These are phyloP conservation scores for Psophia crepitans DNA, from an alignment of 2,113 vertebrate genomes.

Conservation along the genomic window DNA sequence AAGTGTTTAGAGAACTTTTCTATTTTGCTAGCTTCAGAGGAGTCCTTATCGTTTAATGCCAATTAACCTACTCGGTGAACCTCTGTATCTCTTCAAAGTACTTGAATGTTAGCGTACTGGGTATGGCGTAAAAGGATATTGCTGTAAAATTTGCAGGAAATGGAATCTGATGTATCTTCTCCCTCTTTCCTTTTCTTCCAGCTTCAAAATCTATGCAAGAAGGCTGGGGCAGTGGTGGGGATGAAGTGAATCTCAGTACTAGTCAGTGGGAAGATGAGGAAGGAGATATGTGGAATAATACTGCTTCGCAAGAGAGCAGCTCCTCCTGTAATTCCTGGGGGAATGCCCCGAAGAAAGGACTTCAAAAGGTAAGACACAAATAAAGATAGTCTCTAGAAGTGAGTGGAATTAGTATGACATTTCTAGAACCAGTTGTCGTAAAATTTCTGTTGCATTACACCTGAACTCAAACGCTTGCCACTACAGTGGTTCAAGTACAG, in stretches of 20 bases:
- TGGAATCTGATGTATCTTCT: neutral
- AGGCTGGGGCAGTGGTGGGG: constrained; percentile 91
- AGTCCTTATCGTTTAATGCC: neutral
- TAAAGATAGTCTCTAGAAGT: neutral
- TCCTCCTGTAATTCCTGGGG: constrained; percentile 94
- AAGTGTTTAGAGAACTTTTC: neutral
- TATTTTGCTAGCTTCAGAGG: neutral
- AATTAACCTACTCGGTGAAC: neutral
- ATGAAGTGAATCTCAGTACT: constrained; percentile 84
- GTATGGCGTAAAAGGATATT: neutral
- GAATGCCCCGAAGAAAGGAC: constrained; percentile 88
- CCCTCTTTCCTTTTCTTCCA: constrained; percentile 49
- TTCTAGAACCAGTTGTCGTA: neutral
- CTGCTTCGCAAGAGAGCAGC: constrained; percentile 90
- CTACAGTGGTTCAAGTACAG: constrained; percentile 34
- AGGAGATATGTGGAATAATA: constrained; percentile 93
- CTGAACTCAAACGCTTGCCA: neutral
- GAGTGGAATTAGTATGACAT: neutral
- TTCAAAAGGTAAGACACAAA: constrained; percentile 82
- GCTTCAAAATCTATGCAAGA: constrained; percentile 99
- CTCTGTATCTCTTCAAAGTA: neutral
- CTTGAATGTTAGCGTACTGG: neutral
- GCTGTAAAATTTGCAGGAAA: neutral
- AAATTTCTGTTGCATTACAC: neutral
- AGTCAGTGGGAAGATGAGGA: constrained; percentile 93